Percentiles rank a stretch among this genome's conserved stretches.
Conservation (phyloP, 2,113 vertebrate species). For the Otocyon megalotis region DNA sequence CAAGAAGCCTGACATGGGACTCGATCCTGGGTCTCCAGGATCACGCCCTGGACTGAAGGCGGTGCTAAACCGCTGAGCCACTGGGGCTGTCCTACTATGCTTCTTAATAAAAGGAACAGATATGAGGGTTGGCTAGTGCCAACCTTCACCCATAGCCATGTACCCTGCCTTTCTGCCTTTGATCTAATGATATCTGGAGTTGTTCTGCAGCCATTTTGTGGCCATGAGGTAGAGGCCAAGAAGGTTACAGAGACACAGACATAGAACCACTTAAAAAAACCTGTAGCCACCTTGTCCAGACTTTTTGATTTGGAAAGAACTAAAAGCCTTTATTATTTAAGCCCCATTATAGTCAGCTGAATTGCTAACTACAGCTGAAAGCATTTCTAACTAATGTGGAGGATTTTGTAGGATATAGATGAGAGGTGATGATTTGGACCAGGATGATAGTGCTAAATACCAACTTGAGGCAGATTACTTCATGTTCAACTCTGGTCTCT, state of each 20-base stretch:
- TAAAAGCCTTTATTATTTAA: not conserved
- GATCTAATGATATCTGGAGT: not conserved
- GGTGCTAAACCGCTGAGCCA: too few species aligned
- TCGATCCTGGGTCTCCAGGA: too few species aligned
- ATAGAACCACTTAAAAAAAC: not conserved
- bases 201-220: not conserved
- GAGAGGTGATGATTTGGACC: not conserved
- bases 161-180: not conserved
- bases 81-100: not conserved
- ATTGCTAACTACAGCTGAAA: not conserved
- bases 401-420: not conserved
- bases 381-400: not conserved
- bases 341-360: not conserved
- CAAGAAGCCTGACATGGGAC: too few species aligned
- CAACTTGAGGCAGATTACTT: not conserved
- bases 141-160: not conserved
- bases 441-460: not conserved
- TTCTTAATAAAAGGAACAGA: conserved; percentile 15
- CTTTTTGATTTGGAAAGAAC: not conserved
- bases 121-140: not conserved
- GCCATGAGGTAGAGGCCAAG: not conserved
- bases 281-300: not conserved
- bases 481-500: not conserved
- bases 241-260: not conserved
- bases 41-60: too few species aligned